A percentile compares a stretch with the other conserved stretches of the same genome.
Evolutionary conservation across 2,113 vertebrate species (phyloP).

Genomic region (Prochilodus magdalenae): DNA sequence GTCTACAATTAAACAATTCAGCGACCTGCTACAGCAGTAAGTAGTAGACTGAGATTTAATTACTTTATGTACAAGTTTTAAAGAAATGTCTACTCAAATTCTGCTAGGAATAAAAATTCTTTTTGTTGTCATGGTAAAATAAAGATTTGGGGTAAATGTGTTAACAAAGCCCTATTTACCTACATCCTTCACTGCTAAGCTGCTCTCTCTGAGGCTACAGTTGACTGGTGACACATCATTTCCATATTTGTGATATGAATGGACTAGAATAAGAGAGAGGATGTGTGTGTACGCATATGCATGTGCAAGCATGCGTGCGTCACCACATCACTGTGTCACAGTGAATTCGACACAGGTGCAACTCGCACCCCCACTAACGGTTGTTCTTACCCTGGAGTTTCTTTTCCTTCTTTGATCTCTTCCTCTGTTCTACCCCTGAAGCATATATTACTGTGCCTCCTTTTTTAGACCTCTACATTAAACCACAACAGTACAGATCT

Average conservation of each 20-base stretch:
- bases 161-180: background rate
- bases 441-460: background rate
- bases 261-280: background rate
- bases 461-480: background rate
- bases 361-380: constrained; percentile 24
- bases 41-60: too few relatives aligned
- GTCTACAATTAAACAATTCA: too few relatives aligned
- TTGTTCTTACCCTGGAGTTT: constrained; percentile 23
- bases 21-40: too few relatives aligned
- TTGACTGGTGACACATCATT: constrained; percentile 45
- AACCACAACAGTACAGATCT: constrained; percentile 3
- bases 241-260: constrained; percentile 43
- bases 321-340: constrained; percentile 7
- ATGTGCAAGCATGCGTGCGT: constrained; percentile 13
- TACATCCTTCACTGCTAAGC: background rate
- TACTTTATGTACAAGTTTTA: too few relatives aligned
- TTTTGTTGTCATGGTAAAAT: too few relatives aligned
- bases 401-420: constrained; percentile 31
- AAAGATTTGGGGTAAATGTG: too few relatives aligned
- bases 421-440: constrained; percentile 22
- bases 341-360: constrained; percentile 46
- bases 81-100: too few relatives aligned
- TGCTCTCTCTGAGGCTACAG: constrained; percentile 12
- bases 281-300: constrained; percentile 21
- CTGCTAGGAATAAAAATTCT: too few relatives aligned